A percentile compares a stretch with the other conserved stretches of the same genome.
Evolutionary conservation across 2,113 vertebrate genomes (phyloP).

Genomic region (Pleuronectes platessa): DNA sequence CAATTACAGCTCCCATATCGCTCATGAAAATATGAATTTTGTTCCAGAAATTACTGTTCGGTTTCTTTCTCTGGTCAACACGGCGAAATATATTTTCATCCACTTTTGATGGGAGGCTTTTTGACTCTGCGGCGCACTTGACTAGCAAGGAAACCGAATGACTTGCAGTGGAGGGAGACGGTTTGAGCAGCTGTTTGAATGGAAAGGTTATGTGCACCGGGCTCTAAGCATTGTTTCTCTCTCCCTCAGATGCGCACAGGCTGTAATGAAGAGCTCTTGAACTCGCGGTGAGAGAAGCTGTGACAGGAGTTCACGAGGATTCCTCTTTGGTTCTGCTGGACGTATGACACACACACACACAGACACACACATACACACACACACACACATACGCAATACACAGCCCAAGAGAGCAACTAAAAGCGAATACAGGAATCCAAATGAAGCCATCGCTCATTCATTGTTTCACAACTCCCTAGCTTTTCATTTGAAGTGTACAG

Average conservation of each 20-base stretch:
- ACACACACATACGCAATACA: background rate
- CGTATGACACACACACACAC: slow-evolving; percentile 35
- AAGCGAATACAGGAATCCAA: slow-evolving; percentile 78
- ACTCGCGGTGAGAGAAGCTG: slow-evolving; percentile 83
- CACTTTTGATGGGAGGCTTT: slow-evolving; percentile 68
- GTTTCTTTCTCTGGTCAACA: slow-evolving; percentile 30
- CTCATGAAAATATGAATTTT: slow-evolving; percentile 7
- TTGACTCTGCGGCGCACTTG: slow-evolving; percentile 65
- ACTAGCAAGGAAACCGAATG: slow-evolving; percentile 69
- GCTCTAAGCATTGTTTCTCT: slow-evolving; percentile 78
- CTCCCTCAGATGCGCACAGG: slow-evolving; percentile 76
- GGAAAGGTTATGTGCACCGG: slow-evolving; percentile 80
- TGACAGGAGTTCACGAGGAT: slow-evolving; percentile 90
- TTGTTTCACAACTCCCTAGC: slow-evolving; percentile 86
- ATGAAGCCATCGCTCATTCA: slow-evolving; percentile 89
- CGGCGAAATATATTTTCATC: slow-evolving; percentile 59
- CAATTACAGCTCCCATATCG: background rate
- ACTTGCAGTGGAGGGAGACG: slow-evolving; percentile 70
- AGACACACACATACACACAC: slow-evolving; percentile 21
- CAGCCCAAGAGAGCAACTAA: slow-evolving; percentile 14
- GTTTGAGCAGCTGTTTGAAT: slow-evolving; percentile 81
- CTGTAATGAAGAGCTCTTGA: slow-evolving; percentile 88
- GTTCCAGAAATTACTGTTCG: slow-evolving; percentile 1
- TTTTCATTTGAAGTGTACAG: slow-evolving; percentile 84
- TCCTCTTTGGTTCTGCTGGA: slow-evolving; percentile 76